phyloP scores from a whole-genome alignment of 1,140 invertebrate genomes.

The Aphidius gifuensis region DNA sequence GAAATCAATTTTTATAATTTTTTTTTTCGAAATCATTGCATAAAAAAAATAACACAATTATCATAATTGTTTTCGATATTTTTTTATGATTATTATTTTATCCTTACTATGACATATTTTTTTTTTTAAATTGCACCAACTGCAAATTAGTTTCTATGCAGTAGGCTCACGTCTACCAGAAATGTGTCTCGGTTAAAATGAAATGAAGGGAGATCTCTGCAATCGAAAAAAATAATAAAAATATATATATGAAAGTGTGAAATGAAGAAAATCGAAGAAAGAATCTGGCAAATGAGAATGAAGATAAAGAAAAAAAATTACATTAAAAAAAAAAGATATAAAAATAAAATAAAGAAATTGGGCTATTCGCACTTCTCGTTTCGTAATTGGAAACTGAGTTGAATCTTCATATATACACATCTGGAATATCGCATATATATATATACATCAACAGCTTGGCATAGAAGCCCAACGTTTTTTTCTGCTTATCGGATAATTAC shows the following conservation, averaged over 20 bases:
- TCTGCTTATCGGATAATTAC: conserved; percentile 46
- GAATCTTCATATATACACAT: conserved; percentile 3
- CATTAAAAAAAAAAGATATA: not conserved
- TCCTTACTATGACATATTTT: too few species aligned
- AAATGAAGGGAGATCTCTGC: not conserved
- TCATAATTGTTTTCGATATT: too few species aligned
- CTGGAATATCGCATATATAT: conserved; percentile 21
- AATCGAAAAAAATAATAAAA: not conserved
- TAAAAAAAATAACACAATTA: too few species aligned
- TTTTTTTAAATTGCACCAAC: conserved; percentile 9
- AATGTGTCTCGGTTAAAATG: conserved; percentile 6
- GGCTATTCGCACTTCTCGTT: conserved; percentile 29
- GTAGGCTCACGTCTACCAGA: conserved; percentile 15
- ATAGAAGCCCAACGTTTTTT: conserved; percentile 29
- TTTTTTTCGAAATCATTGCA: too few species aligned
- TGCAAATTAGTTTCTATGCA: conserved; percentile 16
- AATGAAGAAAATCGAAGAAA: not conserved
- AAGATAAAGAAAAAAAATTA: conserved; percentile 6
- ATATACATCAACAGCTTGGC: conserved; percentile 34
- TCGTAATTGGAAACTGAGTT: conserved; percentile 37
- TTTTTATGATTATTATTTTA: too few species aligned
- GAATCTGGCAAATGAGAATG: conserved; percentile 5
- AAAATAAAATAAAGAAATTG: conserved; percentile 22
- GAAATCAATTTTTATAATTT: too few species aligned
- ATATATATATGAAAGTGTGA: not conserved